phyloP scores from a whole-genome alignment of 1,140 invertebrate species.

The Ceratina japonica region DNA sequence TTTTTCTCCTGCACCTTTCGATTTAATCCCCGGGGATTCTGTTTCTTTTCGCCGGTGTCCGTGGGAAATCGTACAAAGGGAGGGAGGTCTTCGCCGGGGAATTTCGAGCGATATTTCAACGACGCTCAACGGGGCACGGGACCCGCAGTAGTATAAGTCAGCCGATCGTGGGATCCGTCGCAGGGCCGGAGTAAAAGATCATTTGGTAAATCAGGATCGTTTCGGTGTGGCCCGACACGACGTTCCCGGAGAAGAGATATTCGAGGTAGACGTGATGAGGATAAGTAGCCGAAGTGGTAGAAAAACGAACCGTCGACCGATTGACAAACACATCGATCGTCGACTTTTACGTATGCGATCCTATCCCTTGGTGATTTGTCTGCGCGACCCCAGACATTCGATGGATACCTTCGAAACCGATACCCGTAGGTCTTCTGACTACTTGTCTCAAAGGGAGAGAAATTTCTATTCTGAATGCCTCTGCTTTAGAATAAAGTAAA shows the following conservation, averaged over 20 bases:
- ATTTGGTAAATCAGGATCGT: conserved; percentile 29
- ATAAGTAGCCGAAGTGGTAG: neutral
- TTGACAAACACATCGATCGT: conserved; percentile 61
- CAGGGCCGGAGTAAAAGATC: conserved; percentile 3
- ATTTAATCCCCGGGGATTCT: conserved; percentile 19
- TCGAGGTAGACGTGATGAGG: neutral
- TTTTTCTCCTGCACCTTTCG: conserved; percentile 3
- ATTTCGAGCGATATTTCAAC: conserved; percentile 23
- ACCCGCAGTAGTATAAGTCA: neutral
- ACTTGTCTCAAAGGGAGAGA: too few species aligned
- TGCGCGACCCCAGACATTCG: neutral
- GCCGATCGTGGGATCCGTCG: neutral
- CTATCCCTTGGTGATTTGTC: conserved; percentile 31
- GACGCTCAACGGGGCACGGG: neutral
- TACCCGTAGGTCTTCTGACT: neutral
- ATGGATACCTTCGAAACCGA: conserved; percentile 12
- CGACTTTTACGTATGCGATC: conserved; percentile 35
- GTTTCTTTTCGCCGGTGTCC: neutral
- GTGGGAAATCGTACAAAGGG: conserved; percentile 27
- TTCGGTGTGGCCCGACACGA: neutral
- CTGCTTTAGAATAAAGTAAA: neutral
- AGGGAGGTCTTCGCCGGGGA: neutral
- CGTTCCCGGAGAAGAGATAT: neutral
- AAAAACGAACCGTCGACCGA: conserved; percentile 43
- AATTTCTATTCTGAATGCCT: neutral